phyloP scores from a whole-genome alignment of 2,797 vertebrate genomes.

The Hemibagrus guttatus region DNA sequence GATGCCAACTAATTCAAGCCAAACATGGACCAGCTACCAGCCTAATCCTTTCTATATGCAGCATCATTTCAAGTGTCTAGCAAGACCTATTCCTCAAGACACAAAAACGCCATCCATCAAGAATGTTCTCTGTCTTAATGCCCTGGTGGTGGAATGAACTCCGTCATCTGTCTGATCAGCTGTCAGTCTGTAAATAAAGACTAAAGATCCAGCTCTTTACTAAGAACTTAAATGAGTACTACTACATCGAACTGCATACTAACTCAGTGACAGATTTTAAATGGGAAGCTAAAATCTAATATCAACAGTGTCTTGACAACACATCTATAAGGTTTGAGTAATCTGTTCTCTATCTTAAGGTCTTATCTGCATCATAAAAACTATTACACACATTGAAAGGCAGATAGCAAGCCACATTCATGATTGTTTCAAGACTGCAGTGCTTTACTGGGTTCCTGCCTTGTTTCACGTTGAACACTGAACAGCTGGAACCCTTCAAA shows the following conservation, averaged over 20 bases:
- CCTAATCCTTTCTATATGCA: not conserved
- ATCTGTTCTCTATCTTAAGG: not conserved
- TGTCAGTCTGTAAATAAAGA: not conserved
- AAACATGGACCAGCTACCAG: not conserved
- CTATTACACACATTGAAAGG: not conserved
- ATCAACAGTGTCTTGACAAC: not conserved
- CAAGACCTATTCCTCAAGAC: not conserved
- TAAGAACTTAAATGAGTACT: not conserved
- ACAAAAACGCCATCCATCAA: not conserved
- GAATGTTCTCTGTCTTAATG: not conserved
- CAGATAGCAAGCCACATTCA: not conserved
- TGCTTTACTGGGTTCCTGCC: not conserved
- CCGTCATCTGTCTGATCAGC: constrained; percentile 1
- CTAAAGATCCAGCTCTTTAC: not conserved
- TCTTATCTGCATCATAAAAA: not conserved
- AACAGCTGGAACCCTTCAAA: not conserved
- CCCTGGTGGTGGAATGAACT: not conserved
- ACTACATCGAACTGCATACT: not conserved
- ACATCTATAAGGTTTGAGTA: not conserved
- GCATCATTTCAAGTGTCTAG: not conserved
- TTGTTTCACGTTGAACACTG: not conserved
- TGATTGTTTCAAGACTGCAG: not conserved
- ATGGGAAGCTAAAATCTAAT: not conserved
- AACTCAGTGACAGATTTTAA: not conserved
- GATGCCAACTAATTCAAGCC: not conserved